Percentiles rank a stretch among this genome's conserved stretches.
Conservation (phyloP, 2,113 vertebrate species). For the Chamaea fasciata region DNA sequence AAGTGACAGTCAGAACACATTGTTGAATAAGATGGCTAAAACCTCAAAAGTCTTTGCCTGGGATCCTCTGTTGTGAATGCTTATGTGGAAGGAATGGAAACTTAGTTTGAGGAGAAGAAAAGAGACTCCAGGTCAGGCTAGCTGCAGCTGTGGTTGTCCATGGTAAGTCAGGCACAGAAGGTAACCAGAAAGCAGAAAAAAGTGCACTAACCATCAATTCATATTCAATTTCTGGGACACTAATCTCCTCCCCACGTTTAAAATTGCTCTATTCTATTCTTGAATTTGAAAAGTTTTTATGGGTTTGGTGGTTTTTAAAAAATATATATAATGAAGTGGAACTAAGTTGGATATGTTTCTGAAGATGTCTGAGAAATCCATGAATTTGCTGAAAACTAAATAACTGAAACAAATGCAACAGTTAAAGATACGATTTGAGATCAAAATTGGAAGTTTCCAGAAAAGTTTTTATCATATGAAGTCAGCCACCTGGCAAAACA, state of each 20-base stretch:
- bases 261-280: background rate
- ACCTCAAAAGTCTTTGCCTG: background rate
- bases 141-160: background rate
- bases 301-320: background rate
- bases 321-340: background rate
- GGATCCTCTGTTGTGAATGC: background rate
- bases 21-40: background rate
- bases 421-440: background rate
- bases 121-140: rapidly evolving
- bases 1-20: background rate
- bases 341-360: background rate
- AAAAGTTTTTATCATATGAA: background rate
- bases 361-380: background rate
- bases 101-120: background rate
- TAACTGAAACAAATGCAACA: background rate
- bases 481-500: background rate
- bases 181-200: background rate
- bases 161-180: background rate
- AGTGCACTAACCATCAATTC: background rate
- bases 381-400: background rate
- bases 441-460: background rate
- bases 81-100: background rate
- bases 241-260: background rate
- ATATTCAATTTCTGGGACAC: background rate
- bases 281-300: background rate